A percentile compares a stretch with the other conserved stretches of the same genome.
These are phyloP conservation scores for Colaptes auratus DNA, from an alignment of 2,113 vertebrate genomes.

Conservation along the genomic window DNA sequence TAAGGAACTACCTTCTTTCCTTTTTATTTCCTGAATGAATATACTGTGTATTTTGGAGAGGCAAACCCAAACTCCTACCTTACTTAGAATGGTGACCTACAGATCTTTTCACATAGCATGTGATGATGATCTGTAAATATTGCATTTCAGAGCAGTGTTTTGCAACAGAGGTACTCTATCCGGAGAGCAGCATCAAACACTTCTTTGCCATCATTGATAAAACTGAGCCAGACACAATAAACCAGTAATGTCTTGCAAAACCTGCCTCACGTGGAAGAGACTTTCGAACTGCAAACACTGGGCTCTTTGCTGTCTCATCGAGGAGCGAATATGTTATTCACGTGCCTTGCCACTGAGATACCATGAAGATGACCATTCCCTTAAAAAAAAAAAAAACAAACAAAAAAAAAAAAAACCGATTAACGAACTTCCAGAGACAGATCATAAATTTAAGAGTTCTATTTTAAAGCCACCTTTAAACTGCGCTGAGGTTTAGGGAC, in stretches of 20 bases:
- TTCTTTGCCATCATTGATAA: neutral
- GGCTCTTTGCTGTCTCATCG: too few species aligned
- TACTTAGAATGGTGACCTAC: neutral
- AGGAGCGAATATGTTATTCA: accelerated
- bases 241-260: neutral
- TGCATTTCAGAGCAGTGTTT: neutral
- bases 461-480: neutral
- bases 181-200: neutral
- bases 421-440: neutral
- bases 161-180: neutral
- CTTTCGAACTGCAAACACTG: accelerated
- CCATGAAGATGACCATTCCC: accelerated
- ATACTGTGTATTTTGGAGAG: neutral
- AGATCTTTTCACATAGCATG: neutral
- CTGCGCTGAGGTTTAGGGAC: neutral
- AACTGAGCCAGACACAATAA: neutral
- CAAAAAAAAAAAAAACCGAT: too few species aligned
- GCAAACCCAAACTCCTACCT: neutral
- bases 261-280: neutral
- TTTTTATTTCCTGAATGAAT: neutral
- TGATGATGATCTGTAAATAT: neutral
- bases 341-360: accelerated
- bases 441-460: neutral
- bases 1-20: neutral
- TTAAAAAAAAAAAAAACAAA: neutral